These are phyloP conservation scores for Plotosus lineatus DNA, from an alignment of 2,113 vertebrate species.

Conservation along the genomic window DNA sequence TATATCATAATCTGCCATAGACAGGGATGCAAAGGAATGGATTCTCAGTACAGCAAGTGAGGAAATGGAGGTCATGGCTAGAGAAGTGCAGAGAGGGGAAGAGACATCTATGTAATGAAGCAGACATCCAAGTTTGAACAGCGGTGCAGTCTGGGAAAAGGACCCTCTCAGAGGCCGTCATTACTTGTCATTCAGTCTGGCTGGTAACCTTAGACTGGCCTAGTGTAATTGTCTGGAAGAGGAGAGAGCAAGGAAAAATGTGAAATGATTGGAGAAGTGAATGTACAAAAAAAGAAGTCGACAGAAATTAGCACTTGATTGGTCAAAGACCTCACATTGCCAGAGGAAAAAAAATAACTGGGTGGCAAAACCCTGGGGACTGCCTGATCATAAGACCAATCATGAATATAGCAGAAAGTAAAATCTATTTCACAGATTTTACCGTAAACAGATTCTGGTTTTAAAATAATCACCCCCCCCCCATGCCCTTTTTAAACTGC, in stretches of 20 bases:
- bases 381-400: slow-evolving; percentile 13
- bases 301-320: slow-evolving; percentile 29
- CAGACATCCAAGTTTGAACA: slow-evolving; percentile 39
- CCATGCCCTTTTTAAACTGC: not conserved
- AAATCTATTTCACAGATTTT: slow-evolving; percentile 25
- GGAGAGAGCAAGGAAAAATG: not conserved
- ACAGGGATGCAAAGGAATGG: not conserved
- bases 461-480: not conserved
- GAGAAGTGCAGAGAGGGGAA: not conserved
- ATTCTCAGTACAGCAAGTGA: slow-evolving; percentile 2
- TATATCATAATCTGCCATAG: slow-evolving; percentile 16
- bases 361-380: slow-evolving; percentile 7
- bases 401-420: not conserved
- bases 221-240: slow-evolving; percentile 47
- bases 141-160: slow-evolving; percentile 41
- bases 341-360: slow-evolving; percentile 25
- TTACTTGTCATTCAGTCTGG: slow-evolving; percentile 58
- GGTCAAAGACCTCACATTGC: slow-evolving; percentile 37
- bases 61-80: not conserved
- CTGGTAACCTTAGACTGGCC: slow-evolving; percentile 42
- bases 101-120: slow-evolving; percentile 43
- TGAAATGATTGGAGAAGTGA: slow-evolving; percentile 31
- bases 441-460: not conserved
- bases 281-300: slow-evolving; percentile 19
- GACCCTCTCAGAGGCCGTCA: slow-evolving; percentile 56